Evolutionary conservation across 2,797 vertebrate genomes (phyloP), one percentile per base, ranked within the genome.

Genomic region (Odontamblyopus lacepedii): DNA sequence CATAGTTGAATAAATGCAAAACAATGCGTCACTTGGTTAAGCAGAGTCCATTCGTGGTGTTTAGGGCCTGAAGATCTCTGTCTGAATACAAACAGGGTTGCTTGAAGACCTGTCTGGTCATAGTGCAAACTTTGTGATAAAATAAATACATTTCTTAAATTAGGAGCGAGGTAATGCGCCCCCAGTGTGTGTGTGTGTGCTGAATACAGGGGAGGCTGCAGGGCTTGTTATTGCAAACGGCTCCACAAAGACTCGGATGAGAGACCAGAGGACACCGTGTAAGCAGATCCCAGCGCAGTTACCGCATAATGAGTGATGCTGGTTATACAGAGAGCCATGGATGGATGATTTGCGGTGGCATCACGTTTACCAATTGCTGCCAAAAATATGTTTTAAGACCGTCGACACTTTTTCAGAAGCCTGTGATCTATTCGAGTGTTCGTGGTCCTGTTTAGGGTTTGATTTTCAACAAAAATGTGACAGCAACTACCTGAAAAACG

Each of bases 101-200:
- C 63, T 44, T 60, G 23, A 56, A 5, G 41, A 63, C 9, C n/a
- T 32, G 16, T 53, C 69, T 59, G 57, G 71, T 62, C 23, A 71
- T 30, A 74, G 80, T 55, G 48, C 78, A 69, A 38, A 57, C 63
- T 62, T 74, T 72, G 70, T 26, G 30, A 29, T 51, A 8, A 59
- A 69, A 75, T 80, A 68, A 75, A 83, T 71, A 65, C 59, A 65
- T 71, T 80, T 72, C 29, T 62, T 78, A 1, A 71, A 76, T 72
- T 61, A 71, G 74, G 50, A 68, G 68, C 57, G 55, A 53, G 69
- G 32, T 64, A 32, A 69, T 71, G 72, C 73, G 71, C 69, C 79
- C 72, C 15, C 57, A 70, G 75, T 61, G 23, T 79, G 74, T 65
- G 29, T 11, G 75, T 73, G 80, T 76, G 71, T 83, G 50, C 77